Base-by-base conservation (phyloP, 2,888 invertebrate genomes). In the Amphimallon solstitiale region DNA sequence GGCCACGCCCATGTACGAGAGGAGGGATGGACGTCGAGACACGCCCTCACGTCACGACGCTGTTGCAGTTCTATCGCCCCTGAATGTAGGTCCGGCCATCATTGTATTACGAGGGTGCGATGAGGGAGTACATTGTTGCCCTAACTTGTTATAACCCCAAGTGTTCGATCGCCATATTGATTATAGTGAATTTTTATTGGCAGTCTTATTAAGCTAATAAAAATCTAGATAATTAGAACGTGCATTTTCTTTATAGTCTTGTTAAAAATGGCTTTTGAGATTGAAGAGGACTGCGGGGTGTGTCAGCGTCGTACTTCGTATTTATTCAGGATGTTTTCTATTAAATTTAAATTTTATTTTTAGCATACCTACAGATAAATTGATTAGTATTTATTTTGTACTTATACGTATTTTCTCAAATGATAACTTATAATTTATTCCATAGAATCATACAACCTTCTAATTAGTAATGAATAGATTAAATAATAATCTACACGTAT, bases 81-180 rank as follows among this genome's bases (percentile, higher is more conserved):
- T 69, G 71, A 68, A 65, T 67, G 66, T 68, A 68, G 59, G 68
- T 72, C 70, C 75, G 75, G 75, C 75, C 75, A 75, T 75, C 72
- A 73, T 71, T 72, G 70, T 66, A 71, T 67, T 70, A 71, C 67
- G 74, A 75, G 74, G 74, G 73, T 73, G 70, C 69, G 67, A 69
- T 60, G 66, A 70, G 73, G 72, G 73, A 70, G 71, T 71, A 71
- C 66, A 69, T 67, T 66, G 67, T 62, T 65, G 67, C 72, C 73
- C 71, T 70, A 67, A 63, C 72, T 72, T 71, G 72, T 72, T 63
- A 54, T 54, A 59, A 48, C 63, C 66, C 56, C 63, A 63, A 62
- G 63, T 63, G 63, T 63, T 66, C 66, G 63, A 66, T 63, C 67
- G 67, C 72, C 69, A 72, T 70, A 70, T 70, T 69, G 68, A 72